Conservation (phyloP, 2,113 vertebrate genomes). For the Pogona vitticeps region DNA sequence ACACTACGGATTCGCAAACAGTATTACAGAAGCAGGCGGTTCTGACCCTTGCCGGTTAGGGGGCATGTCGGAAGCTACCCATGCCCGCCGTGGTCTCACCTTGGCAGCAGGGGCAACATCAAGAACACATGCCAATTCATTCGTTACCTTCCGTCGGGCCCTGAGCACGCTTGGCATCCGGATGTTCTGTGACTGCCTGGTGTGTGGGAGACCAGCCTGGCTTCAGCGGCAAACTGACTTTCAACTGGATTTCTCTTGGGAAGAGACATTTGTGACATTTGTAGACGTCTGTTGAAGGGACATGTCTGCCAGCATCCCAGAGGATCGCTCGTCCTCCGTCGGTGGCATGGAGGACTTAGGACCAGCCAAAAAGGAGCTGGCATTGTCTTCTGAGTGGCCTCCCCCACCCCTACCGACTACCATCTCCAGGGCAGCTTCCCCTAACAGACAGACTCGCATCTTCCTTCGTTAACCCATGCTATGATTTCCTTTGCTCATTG, state of each 20-base stretch:
- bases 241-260: constrained; percentile 15
- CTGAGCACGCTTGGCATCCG: not conserved
- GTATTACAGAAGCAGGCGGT: constrained; percentile 65
- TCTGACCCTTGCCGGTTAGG: constrained; percentile 58
- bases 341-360: not conserved
- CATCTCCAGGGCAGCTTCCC: not conserved
- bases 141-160: not conserved
- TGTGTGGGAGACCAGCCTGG: constrained; percentile 25
- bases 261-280: constrained; percentile 19
- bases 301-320: not conserved
- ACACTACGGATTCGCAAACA: constrained; percentile 69
- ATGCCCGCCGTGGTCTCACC: constrained; percentile 58
- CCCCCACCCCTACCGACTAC: constrained; percentile 36
- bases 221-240: not conserved
- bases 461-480: not conserved
- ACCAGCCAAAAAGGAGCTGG: constrained; percentile 24
- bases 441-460: constrained; percentile 38
- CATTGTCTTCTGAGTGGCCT: constrained; percentile 47
- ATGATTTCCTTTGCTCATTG: constrained; percentile 51
- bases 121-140: not conserved
- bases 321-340: not conserved
- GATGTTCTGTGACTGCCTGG: constrained; percentile 38
- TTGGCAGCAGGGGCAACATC: not conserved
- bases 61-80: constrained; percentile 68
- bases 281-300: constrained; percentile 11